Evolutionary conservation across 2,113 vertebrate species (phyloP), one percentile per base, ranked within the genome.

Genomic region (Syngnathus scovelli): DNA sequence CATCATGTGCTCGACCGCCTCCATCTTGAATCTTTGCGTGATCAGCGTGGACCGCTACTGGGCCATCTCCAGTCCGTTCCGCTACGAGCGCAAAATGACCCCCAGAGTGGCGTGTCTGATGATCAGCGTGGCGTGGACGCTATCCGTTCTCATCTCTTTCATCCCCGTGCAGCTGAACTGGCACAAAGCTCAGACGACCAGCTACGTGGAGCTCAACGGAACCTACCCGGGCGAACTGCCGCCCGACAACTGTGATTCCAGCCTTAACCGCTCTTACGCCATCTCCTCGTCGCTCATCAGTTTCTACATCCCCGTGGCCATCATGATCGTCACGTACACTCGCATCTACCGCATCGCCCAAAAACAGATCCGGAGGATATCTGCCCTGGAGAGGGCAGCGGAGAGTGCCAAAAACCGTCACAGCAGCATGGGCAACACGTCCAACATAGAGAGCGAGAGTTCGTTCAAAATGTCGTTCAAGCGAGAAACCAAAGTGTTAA

Each of bases 401-500:
- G 96, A 96, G 78, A 96, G 94, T 44, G 97, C 97, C 86, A 98
- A 97, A 90, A 94, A 94, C 77, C 97, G 96, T 63, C 96, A 98
- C 75, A 93, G 91, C 80, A 90, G 93, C 0, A 86, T 93, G 0
- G 95, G 94, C 13, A 95, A 93, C 52, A 94, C 90, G 23, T 91
- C 90, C 23, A 92, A 85, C 9, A 88, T 89, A 33, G 96, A 98
- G 61, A 92, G 93, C 0, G 96, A 98, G 83, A 98, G 95, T 87
- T 98, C 95, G 54, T 98, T 99, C 86, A 99, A 98, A 91, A 96
- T 94, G 93, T 99, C 96, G 18, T 99, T 99, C 90, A 99, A 98
- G 72, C 92, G 96, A 79, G 97, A 99, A 91, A 99, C 96, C 0
- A 99, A 98, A 90, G 97, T 99, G 61, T 90, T 98, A 69, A 99